Evolutionary conservation across 2,113 vertebrate genomes (phyloP).

Genomic region (Capricornis sumatraensis): DNA sequence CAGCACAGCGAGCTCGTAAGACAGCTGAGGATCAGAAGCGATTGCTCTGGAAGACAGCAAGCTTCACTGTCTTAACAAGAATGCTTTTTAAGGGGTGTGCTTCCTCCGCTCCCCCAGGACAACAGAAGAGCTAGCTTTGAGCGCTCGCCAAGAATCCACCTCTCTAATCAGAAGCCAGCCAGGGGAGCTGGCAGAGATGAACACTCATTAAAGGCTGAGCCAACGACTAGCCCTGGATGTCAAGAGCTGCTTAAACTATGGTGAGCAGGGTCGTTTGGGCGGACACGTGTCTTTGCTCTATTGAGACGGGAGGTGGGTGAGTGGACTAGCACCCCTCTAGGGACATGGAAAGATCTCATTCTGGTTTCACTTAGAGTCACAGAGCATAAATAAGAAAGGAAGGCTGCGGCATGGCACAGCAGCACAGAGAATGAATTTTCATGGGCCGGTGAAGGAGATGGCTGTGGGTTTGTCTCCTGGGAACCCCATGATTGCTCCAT

Average conservation of each 20-base stretch:
- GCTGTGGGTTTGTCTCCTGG: neutral
- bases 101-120: neutral
- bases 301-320: neutral
- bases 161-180: constrained; percentile 25
- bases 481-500: neutral
- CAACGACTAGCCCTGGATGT: neutral
- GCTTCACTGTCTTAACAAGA: neutral
- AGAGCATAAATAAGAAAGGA: neutral
- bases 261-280: neutral
- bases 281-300: neutral
- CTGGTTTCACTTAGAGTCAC: neutral
- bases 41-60: neutral
- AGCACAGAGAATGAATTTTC: neutral
- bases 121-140: neutral
- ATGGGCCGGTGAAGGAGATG: neutral
- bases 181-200: neutral
- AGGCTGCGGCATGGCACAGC: neutral
- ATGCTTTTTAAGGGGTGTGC: neutral
- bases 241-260: neutral
- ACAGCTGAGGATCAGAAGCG: neutral
- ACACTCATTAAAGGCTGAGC: neutral
- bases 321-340: neutral
- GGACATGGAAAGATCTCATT: neutral
- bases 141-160: neutral
- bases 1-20: neutral